These are phyloP conservation scores for Heliangelus exortis DNA, from an alignment of 2,797 vertebrate species.

Conservation along the genomic window DNA sequence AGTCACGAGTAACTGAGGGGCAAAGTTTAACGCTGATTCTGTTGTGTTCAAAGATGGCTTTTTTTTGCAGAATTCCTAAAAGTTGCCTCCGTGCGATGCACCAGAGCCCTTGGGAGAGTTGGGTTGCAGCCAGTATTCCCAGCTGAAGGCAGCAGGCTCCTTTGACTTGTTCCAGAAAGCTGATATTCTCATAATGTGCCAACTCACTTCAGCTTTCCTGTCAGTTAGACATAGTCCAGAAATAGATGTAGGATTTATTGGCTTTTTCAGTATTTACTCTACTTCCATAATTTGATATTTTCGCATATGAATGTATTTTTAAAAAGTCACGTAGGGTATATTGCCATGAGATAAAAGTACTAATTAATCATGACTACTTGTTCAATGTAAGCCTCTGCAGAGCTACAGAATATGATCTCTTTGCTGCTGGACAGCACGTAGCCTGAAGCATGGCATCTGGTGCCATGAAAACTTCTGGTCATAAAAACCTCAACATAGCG, in stretches of 20 bases:
- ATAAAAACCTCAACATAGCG: neutral
- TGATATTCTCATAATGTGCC: neutral
- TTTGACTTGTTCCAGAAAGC: neutral
- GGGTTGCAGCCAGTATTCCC: neutral
- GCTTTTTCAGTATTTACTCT: neutral
- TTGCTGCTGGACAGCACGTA: fast-evolving
- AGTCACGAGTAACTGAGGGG: neutral
- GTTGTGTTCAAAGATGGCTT: neutral
- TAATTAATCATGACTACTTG: neutral
- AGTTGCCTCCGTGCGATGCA: fast-evolving
- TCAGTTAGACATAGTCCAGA: neutral
- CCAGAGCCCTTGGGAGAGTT: neutral
- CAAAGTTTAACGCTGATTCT: neutral
- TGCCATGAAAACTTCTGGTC: neutral
- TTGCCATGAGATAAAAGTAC: neutral
- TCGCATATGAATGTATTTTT: neutral
- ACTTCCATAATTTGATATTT: neutral
- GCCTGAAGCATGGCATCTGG: neutral
- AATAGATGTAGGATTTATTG: neutral
- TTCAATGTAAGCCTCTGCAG: neutral
- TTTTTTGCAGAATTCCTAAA: neutral
- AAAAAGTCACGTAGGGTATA: neutral
- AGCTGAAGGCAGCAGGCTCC: neutral
- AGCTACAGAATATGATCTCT: neutral
- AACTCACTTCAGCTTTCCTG: neutral